phyloP scores from a whole-genome alignment of 2,797 vertebrate species.

The Spizella passerina region DNA sequence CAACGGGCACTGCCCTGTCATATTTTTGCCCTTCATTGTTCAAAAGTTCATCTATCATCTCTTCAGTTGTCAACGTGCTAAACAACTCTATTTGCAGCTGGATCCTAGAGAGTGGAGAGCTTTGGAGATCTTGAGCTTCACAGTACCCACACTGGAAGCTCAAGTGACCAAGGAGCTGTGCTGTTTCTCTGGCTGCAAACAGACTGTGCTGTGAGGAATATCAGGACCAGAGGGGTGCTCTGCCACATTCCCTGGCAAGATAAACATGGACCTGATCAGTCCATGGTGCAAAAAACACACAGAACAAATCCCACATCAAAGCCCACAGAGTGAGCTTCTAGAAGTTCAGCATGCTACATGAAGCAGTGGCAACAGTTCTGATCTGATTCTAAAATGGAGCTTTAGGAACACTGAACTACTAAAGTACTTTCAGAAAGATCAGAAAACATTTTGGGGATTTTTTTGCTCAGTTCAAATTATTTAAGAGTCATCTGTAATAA shows the following conservation, averaged over 20 bases:
- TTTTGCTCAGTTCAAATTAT: neutral
- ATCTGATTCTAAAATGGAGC: neutral
- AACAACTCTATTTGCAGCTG: neutral
- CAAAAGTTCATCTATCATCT: neutral
- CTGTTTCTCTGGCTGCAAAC: neutral
- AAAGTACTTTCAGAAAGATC: neutral
- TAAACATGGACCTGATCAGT: neutral
- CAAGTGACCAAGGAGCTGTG: neutral
- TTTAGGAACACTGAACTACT: neutral
- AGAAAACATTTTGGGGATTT: neutral
- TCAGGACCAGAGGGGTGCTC: neutral
- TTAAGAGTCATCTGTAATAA: neutral
- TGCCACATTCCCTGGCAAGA: neutral
- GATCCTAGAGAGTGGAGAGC: neutral
- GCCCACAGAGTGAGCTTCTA: neutral
- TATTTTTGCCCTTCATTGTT: neutral
- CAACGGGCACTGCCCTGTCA: neutral
- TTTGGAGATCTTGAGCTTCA: neutral
- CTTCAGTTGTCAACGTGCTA: neutral
- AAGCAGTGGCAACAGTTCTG: neutral
- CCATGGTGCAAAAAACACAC: neutral
- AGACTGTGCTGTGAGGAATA: neutral
- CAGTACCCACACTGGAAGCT: neutral
- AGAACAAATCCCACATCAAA: neutral
- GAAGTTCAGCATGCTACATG: neutral